These are phyloP conservation scores for Lathronympha strigana DNA, from an alignment of 2,888 invertebrate genomes.

Conservation along the genomic window DNA sequence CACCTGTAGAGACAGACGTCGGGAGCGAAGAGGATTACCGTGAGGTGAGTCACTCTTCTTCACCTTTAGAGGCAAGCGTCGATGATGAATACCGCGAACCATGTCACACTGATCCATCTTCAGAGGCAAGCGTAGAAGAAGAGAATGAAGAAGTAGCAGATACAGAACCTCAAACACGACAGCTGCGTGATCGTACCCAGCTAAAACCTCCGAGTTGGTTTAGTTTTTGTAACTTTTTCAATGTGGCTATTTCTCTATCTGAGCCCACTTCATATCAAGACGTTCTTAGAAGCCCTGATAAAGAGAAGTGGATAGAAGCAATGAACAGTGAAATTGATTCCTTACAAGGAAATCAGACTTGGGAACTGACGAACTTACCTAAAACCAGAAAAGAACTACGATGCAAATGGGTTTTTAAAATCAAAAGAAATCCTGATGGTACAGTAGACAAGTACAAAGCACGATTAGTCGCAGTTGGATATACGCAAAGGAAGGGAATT, in stretches of 20 bases:
- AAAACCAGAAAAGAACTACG: not conserved
- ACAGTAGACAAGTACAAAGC: not conserved
- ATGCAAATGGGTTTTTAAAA: not conserved
- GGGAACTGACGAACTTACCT: too few species aligned
- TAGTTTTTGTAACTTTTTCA: not conserved
- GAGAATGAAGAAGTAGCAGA: not conserved
- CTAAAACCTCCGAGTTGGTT: too few species aligned
- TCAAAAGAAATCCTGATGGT: not conserved
- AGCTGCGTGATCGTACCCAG: not conserved
- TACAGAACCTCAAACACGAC: not conserved
- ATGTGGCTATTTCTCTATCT: not conserved
- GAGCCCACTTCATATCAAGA: not conserved
- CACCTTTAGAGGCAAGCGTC: conserved; percentile 1
- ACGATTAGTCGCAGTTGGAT: not conserved
- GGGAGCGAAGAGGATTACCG: not conserved
- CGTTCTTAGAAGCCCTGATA: not conserved
- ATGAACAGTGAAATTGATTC: too few species aligned
- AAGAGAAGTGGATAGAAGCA: too few species aligned
- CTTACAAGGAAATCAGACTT: too few species aligned
- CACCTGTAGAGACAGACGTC: not conserved
- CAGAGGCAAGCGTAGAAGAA: not conserved
- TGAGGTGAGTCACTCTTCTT: not conserved
- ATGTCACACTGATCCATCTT: not conserved
- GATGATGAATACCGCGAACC: not conserved
- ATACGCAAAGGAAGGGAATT: not conserved